Conservation (phyloP, 2,888 invertebrate genomes). For the Campoplex capitator region DNA sequence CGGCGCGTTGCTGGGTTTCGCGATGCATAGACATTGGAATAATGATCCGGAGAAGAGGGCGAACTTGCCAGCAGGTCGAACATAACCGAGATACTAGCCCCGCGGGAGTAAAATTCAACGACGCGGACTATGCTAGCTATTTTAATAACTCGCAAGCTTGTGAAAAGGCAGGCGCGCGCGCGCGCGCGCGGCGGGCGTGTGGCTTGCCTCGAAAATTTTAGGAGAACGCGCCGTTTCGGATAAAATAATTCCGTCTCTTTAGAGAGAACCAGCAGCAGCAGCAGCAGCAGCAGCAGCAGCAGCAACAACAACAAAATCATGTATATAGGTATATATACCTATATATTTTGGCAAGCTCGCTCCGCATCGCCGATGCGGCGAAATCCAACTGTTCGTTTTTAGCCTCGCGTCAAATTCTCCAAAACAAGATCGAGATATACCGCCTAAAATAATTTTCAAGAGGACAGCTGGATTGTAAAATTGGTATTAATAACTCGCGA, state of each 20-base stretch:
- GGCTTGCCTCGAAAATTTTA: slow-evolving; percentile 43
- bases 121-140: slow-evolving; percentile 73
- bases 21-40: slow-evolving; percentile 44
- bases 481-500: slow-evolving; percentile 77
- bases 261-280: slow-evolving; percentile 48
- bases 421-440: slow-evolving; percentile 74
- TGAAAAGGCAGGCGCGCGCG: slow-evolving; percentile 13
- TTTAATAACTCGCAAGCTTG: slow-evolving; percentile 71
- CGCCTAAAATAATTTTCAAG: slow-evolving; percentile 72
- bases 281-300: no score
- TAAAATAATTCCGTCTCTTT: slow-evolving; percentile 60
- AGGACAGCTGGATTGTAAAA: slow-evolving; percentile 77
- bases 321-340: slow-evolving; percentile 67
- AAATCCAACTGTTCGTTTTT: slow-evolving; percentile 56
- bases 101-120: slow-evolving; percentile 62
- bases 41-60: slow-evolving; percentile 61
- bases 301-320: no score
- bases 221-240: slow-evolving; percentile 37
- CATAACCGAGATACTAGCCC: slow-evolving; percentile 68
- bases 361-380: slow-evolving; percentile 53
- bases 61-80: slow-evolving; percentile 66
- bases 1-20: neutral
- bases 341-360: slow-evolving; percentile 72
- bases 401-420: slow-evolving; percentile 50
- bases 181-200: slow-evolving; percentile 4